Percentiles rank a stretch among this genome's conserved stretches.
These are phyloP conservation scores for Butorides virescens DNA, from an alignment of 2,113 vertebrate genomes.

Conservation along the genomic window DNA sequence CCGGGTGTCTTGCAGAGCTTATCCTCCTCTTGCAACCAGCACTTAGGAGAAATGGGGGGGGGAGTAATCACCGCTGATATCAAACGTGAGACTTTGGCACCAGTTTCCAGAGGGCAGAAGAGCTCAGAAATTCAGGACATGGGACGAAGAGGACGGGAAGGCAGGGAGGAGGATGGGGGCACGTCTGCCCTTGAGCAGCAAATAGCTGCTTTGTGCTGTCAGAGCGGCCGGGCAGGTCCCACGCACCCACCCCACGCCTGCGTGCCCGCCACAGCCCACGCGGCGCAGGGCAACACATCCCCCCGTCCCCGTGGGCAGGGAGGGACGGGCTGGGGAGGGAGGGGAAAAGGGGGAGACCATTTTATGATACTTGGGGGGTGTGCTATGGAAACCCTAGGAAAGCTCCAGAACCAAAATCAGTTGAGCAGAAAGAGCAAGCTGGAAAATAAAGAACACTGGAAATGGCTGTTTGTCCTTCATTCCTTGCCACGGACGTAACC, in stretches of 20 bases:
- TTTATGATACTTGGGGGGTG: background rate
- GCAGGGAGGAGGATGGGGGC: background rate
- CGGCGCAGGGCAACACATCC: background rate
- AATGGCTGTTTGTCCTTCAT: background rate
- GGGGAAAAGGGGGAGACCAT: background rate
- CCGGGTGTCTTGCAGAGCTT: background rate
- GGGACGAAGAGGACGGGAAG: background rate
- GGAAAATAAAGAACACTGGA: background rate
- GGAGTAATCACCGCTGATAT: background rate
- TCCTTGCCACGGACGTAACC: background rate
- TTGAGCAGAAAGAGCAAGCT: too few relatives aligned
- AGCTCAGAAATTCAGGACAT: background rate
- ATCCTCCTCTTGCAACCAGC: background rate
- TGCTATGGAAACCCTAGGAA: background rate
- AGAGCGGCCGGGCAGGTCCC: background rate
- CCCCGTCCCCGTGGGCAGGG: background rate
- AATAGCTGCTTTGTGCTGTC: background rate
- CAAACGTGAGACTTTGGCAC: background rate
- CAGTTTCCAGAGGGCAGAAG: background rate
- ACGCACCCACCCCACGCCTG: accelerated
- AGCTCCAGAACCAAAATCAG: background rate
- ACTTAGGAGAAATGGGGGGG: background rate
- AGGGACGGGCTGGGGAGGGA: background rate
- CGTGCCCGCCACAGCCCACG: background rate
- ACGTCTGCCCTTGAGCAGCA: background rate